Evolutionary conservation across 2,113 vertebrate genomes (phyloP).

Genomic region (Gadus chalcogrammus): DNA sequence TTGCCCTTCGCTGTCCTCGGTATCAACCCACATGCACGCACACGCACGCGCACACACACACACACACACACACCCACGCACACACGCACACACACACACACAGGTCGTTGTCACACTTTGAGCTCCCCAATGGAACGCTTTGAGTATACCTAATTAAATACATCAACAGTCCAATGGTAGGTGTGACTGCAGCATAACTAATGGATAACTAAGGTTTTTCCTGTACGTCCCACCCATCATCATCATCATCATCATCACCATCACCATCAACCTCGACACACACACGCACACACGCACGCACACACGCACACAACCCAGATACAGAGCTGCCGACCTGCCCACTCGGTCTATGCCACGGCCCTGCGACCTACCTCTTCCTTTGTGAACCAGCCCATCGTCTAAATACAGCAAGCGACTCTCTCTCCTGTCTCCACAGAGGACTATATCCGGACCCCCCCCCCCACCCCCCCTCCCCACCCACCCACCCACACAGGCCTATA

Average conservation of each 20-base stretch:
- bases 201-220: too few species aligned
- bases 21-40: too few species aligned
- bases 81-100: background rate
- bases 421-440: background rate
- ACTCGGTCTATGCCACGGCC: background rate
- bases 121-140: background rate
- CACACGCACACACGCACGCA: too few species aligned
- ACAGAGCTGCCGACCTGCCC: background rate
- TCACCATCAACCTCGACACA: too few species aligned
- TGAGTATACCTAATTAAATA: background rate
- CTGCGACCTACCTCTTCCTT: constrained; percentile 19
- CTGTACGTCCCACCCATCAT: too few species aligned
- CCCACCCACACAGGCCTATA: background rate
- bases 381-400: constrained; percentile 10
- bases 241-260: too few species aligned
- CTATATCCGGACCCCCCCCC: constrained; percentile 17
- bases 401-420: constrained; percentile 33
- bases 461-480: too few species aligned
- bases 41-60: background rate
- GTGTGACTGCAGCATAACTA: background rate
- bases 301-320: background rate
- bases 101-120: background rate
- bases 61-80: background rate
- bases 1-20: too few species aligned
- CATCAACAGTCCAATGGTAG: background rate